Percentiles rank a stretch among this genome's conserved stretches.
Conservation (phyloP, 2,113 vertebrate genomes). For the Grammomys surdaster region DNA sequence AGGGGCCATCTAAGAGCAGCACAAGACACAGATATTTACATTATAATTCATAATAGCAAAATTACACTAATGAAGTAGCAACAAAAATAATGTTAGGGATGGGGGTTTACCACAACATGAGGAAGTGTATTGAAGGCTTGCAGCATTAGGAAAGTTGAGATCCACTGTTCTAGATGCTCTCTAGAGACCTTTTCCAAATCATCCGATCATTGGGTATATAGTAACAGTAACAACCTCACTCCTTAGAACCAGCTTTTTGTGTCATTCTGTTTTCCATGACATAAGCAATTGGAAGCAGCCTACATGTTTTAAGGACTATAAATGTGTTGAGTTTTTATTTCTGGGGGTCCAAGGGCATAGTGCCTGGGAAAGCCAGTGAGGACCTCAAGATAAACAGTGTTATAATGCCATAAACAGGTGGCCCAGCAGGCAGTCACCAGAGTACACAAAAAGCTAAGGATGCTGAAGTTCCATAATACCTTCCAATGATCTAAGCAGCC, state of each 20-base stretch:
- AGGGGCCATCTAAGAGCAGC: background rate
- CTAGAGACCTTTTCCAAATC: background rate
- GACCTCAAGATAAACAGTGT: background rate
- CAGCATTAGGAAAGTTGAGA: background rate
- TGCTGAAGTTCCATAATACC: background rate
- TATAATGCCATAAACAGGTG: background rate
- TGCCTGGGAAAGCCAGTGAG: background rate
- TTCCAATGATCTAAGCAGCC: background rate
- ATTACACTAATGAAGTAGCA: background rate
- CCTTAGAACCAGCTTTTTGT: background rate
- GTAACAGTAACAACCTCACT: background rate
- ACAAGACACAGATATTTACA: background rate
- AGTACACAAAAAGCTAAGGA: background rate
- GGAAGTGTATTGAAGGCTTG: background rate
- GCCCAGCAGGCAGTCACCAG: background rate
- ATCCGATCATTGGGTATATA: background rate
- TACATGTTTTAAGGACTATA: background rate
- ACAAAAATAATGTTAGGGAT: background rate
- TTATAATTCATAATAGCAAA: background rate
- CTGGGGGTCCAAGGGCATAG: background rate
- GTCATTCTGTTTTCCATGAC: background rate
- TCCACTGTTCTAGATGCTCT: background rate
- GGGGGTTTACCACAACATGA: background rate
- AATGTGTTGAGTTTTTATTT: background rate
- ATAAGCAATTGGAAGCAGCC: background rate